phyloP scores from a whole-genome alignment of 2,888 invertebrate species.

The Fissipunctia ypsillon region DNA sequence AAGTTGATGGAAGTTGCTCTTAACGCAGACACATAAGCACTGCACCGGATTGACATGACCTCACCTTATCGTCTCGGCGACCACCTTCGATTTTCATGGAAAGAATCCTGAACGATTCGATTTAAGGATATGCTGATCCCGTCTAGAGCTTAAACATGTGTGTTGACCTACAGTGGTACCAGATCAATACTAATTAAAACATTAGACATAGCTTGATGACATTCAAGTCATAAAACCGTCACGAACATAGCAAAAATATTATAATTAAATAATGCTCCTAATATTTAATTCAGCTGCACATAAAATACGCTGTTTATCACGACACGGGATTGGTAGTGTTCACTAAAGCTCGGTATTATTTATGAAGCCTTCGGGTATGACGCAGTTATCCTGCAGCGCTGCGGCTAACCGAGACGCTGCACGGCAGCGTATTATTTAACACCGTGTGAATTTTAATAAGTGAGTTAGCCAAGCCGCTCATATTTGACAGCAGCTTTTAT shows the following conservation, averaged over 20 bases:
- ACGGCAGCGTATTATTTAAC: slow-evolving; percentile 23
- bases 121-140: too few species aligned
- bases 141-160: neutral
- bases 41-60: too few species aligned
- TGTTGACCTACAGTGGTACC: neutral
- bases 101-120: neutral
- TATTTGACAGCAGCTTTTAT: neutral
- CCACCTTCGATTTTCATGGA: neutral
- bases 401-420: slow-evolving; percentile 23
- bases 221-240: too few species aligned
- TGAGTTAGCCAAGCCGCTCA: slow-evolving; percentile 26
- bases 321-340: slow-evolving; percentile 5
- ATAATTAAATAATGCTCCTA: neutral
- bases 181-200: neutral
- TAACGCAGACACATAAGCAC: too few species aligned
- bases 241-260: neutral
- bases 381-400: slow-evolving; percentile 18
- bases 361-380: slow-evolving; percentile 13
- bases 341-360: slow-evolving; percentile 35
- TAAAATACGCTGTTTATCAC: slow-evolving; percentile 4
- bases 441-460: slow-evolving; percentile 23
- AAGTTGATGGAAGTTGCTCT: too few species aligned
- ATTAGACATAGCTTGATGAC: neutral
- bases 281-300: slow-evolving; percentile 6
- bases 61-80: too few species aligned